Base-by-base conservation (phyloP, 2,113 vertebrate species). In the Psephotus haematonotus region DNA sequence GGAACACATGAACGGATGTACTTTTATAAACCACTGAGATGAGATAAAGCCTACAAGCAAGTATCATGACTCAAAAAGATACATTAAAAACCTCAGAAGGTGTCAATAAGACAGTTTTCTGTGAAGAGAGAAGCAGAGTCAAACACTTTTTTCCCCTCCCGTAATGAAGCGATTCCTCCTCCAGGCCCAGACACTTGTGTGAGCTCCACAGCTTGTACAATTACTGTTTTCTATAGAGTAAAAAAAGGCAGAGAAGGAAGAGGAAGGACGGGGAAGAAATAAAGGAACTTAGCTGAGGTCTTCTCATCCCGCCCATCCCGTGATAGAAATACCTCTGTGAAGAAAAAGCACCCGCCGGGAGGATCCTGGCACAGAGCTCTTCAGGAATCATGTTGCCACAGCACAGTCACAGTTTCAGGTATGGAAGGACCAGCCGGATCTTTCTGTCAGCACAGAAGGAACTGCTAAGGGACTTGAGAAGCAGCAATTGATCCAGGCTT, bases 371-470 rank as follows among this genome's bases (percentile, higher is more conserved):
- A 50, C 60, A 41, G 60, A 75, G 12, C 7, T 86, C 68, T 31
- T 46, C 25, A 12, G 29, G 28, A 52, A 43, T 6, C 0, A 0
- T 15, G 22, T 35, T n/a, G 50, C 22, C 59, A 23, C 14, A 47
- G 79, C 27, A 39, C 17, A 65, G 29, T 41, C 44, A 4, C 0
- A 1, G 39, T 10, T 93, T 76, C 1, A 2, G n/a, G 12, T 23
- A 11, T 7, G 13, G 39, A 76, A 20, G 13, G 14, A 47, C 39
- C 62, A 39, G 35, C 23, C 44, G 43, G 35, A 52, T 14, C 7
- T 41, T 68, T n/a, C 64, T 11, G 0, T 55, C 50, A 79, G 22
- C 57, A 44, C 50, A 64, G 65, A 67, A 86, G 3, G 14, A 63
- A 69, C 59, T 69, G 53, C n/a, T 43, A 6, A 81, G 39, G 12